Conservation (phyloP, 2,797 vertebrate genomes). For the Melanogrammus aeglefinus region DNA sequence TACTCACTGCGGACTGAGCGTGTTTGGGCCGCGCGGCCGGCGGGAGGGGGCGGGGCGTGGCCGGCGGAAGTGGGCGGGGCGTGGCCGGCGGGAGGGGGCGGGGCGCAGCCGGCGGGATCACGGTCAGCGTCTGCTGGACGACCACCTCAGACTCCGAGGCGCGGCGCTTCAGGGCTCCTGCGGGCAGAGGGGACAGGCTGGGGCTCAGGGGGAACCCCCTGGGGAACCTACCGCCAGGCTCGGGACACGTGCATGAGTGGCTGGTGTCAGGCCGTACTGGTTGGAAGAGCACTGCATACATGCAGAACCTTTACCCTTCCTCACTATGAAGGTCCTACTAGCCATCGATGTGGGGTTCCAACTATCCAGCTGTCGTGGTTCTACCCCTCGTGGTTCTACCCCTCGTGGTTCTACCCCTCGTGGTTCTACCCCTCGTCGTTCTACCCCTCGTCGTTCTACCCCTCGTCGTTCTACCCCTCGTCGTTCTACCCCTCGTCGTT, state of each 20-base stretch:
- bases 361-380: no score
- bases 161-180: constrained; percentile 52
- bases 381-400: not conserved
- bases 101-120: constrained; percentile 54
- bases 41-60: constrained; percentile 37
- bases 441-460: not conserved
- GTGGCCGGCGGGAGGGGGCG: constrained; percentile 45
- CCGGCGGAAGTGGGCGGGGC: constrained; percentile 42
- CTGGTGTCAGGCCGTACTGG: no score
- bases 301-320: no score
- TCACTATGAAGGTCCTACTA: no score
- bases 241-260: no score
- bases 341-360: no score
- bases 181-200: not conserved
- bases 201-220: not conserved
- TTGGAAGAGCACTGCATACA: no score
- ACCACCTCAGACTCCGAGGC: constrained; percentile 66
- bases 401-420: no score
- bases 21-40: constrained; percentile 51
- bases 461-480: no score
- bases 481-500: not conserved
- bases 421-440: not conserved
- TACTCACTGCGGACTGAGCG: constrained; percentile 45
- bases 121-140: constrained; percentile 69
- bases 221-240: no score